A percentile compares a stretch with the other conserved stretches of the same genome.
Conservation (phyloP, 2,113 vertebrate species). For the Paralichthys olivaceus region DNA sequence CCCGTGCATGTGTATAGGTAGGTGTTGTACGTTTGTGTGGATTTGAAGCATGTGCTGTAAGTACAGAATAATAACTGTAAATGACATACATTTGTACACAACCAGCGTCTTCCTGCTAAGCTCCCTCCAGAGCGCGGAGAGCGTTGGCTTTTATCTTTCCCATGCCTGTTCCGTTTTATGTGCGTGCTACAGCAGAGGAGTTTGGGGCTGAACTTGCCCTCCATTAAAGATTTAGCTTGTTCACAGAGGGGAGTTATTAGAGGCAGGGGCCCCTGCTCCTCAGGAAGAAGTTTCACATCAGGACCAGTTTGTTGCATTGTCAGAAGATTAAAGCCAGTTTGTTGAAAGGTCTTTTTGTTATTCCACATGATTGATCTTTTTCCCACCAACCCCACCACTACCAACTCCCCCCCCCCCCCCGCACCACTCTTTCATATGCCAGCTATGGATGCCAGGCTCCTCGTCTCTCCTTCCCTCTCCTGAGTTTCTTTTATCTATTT, state of each 20-base stretch:
- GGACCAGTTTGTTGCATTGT: slow-evolving; percentile 78
- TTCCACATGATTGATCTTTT: slow-evolving; percentile 76
- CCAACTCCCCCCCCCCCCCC: neutral
- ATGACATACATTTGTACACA: neutral
- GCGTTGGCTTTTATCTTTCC: slow-evolving; percentile 14
- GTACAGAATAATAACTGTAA: neutral
- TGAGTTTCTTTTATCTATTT: slow-evolving; percentile 39
- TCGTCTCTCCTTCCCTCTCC: slow-evolving; percentile 14
- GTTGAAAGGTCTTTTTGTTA: slow-evolving; percentile 75
- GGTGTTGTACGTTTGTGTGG: neutral
- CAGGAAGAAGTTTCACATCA: slow-evolving; percentile 72
- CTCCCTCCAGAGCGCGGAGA: neutral
- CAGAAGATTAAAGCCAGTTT: slow-evolving; percentile 79
- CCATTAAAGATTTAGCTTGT: slow-evolving; percentile 76
- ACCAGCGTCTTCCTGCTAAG: neutral
- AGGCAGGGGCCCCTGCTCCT: slow-evolving; percentile 57
- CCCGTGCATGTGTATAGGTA: neutral
- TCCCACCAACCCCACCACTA: slow-evolving; percentile 1
- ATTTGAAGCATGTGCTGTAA: neutral
- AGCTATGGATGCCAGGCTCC: slow-evolving; percentile 44
- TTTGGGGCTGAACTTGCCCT: slow-evolving; percentile 71
- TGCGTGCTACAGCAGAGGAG: neutral
- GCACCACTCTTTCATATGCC: slow-evolving; percentile 54
- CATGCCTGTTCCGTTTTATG: slow-evolving; percentile 2
- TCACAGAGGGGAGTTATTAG: slow-evolving; percentile 79